A percentile compares a stretch with the other conserved stretches of the same genome.
phyloP scores from a whole-genome alignment of 2,113 vertebrate species.

The Eonycteris spelaea region DNA sequence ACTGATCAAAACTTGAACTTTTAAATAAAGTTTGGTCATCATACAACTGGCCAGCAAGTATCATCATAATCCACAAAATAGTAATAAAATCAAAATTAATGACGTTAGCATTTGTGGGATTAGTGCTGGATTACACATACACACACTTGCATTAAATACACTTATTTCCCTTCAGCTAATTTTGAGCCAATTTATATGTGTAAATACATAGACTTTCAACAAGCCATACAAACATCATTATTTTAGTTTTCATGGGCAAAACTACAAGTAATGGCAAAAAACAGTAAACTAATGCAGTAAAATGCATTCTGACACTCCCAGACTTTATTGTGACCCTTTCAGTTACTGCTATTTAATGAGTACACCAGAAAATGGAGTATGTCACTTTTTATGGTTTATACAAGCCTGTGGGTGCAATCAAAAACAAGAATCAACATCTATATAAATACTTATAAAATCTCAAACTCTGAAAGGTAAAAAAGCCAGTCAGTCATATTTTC shows the following conservation, averaged over 20 bases:
- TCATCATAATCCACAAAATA: not conserved
- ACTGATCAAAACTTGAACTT: constrained; percentile 23
- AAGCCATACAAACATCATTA: not conserved
- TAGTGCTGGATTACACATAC: not conserved
- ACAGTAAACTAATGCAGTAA: not conserved
- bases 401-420: constrained; percentile 19
- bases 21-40: not conserved
- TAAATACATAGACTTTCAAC: not conserved
- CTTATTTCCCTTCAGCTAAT: not conserved
- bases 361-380: constrained; percentile 22
- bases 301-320: not conserved
- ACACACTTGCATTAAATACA: not conserved
- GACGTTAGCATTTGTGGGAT: not conserved
- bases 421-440: constrained; percentile 47
- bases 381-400: constrained; percentile 47
- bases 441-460: not conserved
- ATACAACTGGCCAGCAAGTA: not conserved
- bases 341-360: not conserved
- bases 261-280: constrained; percentile 4
- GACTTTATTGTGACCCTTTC: constrained; percentile 10
- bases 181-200: not conserved
- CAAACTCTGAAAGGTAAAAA: constrained; percentile 46
- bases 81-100: not conserved
- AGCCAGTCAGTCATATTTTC: not conserved
- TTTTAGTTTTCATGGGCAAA: constrained; percentile 7